Percentiles rank a stretch among this genome's conserved stretches.
phyloP scores from a whole-genome alignment of 2,888 invertebrate genomes.

The Philonicus albiceps region DNA sequence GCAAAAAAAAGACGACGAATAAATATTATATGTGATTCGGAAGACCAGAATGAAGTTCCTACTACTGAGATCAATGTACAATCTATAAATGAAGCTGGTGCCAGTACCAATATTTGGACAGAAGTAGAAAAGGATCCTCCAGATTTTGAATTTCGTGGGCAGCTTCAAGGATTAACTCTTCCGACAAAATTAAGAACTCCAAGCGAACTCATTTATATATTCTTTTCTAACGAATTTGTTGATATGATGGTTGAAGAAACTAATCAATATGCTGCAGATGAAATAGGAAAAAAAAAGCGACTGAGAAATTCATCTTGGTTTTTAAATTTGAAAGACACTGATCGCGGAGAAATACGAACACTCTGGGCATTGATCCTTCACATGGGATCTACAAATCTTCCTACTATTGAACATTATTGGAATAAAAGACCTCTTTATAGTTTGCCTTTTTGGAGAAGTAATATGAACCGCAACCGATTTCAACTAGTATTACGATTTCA shows the following conservation, averaged over 20 bases:
- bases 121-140: too few species aligned
- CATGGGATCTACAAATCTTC: constrained; percentile 30
- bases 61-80: not conserved
- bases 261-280: constrained; percentile 10
- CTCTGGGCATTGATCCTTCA: constrained; percentile 29
- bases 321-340: not conserved
- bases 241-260: constrained; percentile 15
- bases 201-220: constrained; percentile 14
- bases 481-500: too few species aligned
- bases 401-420: constrained; percentile 24
- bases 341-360: constrained; percentile 29
- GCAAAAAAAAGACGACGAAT: constrained; percentile 20
- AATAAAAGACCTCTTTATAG: too few species aligned
- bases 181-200: constrained; percentile 22
- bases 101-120: too few species aligned
- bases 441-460: too few species aligned
- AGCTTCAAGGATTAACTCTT: constrained; percentile 12
- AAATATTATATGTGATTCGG: constrained; percentile 15
- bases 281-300: not conserved
- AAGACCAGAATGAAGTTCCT: not conserved
- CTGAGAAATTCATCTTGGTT: not conserved
- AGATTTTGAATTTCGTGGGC: constrained; percentile 19
- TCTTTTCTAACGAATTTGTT: too few species aligned
- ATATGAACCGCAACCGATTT: too few species aligned
- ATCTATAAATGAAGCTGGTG: constrained; percentile 9